A percentile compares a stretch with the other conserved stretches of the same genome.
Conservation (phyloP, 2,888 invertebrate species). For the Drosophila sordidula region DNA sequence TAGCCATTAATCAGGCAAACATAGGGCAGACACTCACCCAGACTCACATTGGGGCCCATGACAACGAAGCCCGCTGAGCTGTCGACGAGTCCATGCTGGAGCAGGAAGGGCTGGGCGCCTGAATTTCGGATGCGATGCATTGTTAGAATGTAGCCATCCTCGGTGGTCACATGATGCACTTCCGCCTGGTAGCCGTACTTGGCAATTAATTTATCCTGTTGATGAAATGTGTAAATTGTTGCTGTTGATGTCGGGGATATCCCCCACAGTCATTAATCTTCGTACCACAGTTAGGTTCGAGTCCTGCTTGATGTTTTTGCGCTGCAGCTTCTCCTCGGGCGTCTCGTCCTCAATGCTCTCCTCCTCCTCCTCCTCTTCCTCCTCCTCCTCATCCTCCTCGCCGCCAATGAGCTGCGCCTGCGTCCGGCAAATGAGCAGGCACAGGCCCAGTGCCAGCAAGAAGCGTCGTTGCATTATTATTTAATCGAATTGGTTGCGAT, state of each 20-base stretch:
- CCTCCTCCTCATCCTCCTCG: constrained; percentile 82
- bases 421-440: constrained; percentile 52
- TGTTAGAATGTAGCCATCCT: constrained; percentile 91
- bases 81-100: constrained; percentile 90
- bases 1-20: constrained; percentile 55
- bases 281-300: constrained; percentile 82
- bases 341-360: constrained; percentile 83
- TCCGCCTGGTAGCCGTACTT: constrained; percentile 89
- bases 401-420: constrained; percentile 76
- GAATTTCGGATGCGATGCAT: constrained; percentile 89
- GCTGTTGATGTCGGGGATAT: constrained; percentile 4
- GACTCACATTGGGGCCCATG: constrained; percentile 88
- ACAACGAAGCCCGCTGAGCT: constrained; percentile 91
- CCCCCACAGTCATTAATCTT: constrained; percentile 55
- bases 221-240: constrained; percentile 55
- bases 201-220: constrained; percentile 86
- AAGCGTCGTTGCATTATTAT: constrained; percentile 51
- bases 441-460: constrained; percentile 55
- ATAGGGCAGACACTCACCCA: constrained; percentile 76
- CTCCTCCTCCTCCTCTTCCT: constrained; percentile 80
- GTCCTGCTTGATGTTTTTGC: constrained; percentile 82
- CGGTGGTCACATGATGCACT: constrained; percentile 88
- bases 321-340: constrained; percentile 74
- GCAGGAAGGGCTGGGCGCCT: constrained; percentile 87
- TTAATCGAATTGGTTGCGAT: constrained; percentile 19